Evolutionary conservation across 1,140 invertebrate species (phyloP), one percentile per base, ranked within the genome.

Genomic region (Pogonognathellus flavescens): DNA sequence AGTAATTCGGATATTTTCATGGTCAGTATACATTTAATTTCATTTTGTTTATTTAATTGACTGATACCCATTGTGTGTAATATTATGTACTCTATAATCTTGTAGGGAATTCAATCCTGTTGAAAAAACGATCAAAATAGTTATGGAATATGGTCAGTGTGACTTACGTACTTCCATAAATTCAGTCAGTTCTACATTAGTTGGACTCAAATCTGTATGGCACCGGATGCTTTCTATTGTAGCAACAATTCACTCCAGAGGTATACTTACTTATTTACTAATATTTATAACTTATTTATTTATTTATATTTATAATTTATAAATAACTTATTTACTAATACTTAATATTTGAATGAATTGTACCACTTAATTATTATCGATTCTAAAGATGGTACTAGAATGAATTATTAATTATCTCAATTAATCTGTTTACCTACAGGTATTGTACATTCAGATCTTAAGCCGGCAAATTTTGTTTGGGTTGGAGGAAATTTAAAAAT

Each of bases 391-490:
- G 22, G n/a, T 20, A 16, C 22, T 84, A 57, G 53, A 57, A 13
- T 14, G n/a, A 57, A 57, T 14, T 2, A 57, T 57, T n/a, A 66
- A 4, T 66, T 66, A 9, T 66, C 18, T 3, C 59, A 1, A 62
- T 18, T 62, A n/a, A 66, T 20, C 0, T 20, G n/a, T 66, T 89
- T 91, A n/a, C n/a, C n/a, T 92, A 8, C 90, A 96, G 96, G 95
- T 66, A 95, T 99, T 14, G 96, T 99, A 84, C 98, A 99, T 92
- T 96, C 96, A 0, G 98, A 99, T 91, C 91, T 99, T 84, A 99
- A 99, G 91, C 98, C 98, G 13, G 97, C 97, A 1, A 99, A 99
- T 91, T 99, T 99, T 91, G 92, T 99, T 13, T 91, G 98, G 88
- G 96, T 97, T 25, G 93, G 93, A 85, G 96, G 96, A 5, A 93